Base-by-base conservation (phyloP, 2,888 invertebrate genomes). In the Uropetala carovei region DNA sequence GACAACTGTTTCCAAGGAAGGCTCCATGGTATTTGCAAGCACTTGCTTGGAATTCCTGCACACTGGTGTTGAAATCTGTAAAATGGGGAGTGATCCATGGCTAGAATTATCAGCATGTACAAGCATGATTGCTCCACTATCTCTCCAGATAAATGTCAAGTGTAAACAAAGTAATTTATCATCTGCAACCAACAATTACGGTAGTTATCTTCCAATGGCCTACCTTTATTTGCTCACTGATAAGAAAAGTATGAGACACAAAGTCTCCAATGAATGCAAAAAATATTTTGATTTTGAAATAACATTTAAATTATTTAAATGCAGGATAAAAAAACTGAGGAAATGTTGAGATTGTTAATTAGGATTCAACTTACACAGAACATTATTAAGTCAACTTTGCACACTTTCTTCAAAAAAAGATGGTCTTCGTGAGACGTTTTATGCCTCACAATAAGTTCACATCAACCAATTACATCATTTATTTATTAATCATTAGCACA, bases 401-500 rank as follows among this genome's bases (percentile, higher is more conserved):
- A 89, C 60, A 89, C 43, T 30, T 75, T 27, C 27, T 27, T 14
- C 10, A 89, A 64, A 89, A 89, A 27, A 89, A 89, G 43, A 89
- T 68, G 68, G 89, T 89, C 68, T 64, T 60, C 89, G 64, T 89
- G 89, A 89, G 64, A 43, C 89, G 64, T 27, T 27, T 14, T 30
- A n/a, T 89, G 89, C 68, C 58, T 89, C 89, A 89, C 60, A 86
- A 89, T 89, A 89, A 89, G 89, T 89, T 68, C 30, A 89, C 30
- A 64, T 89, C 89, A 89, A 30, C 64, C 64, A 64, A 64, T 59
- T 64, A 89, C 18, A 64, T 60, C 64, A 89, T 89, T 89, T 89
- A 89, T 89, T 89, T 89, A 89, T 89, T 89, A 89, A 89, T 89
- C 89, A 89, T 89, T 43, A 89, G 64, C 89, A 89, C 64, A 89